A percentile compares a stretch with the other conserved stretches of the same genome.
These are phyloP conservation scores for Hepsetus odoe DNA, from an alignment of 2,113 vertebrate species.

Conservation along the genomic window DNA sequence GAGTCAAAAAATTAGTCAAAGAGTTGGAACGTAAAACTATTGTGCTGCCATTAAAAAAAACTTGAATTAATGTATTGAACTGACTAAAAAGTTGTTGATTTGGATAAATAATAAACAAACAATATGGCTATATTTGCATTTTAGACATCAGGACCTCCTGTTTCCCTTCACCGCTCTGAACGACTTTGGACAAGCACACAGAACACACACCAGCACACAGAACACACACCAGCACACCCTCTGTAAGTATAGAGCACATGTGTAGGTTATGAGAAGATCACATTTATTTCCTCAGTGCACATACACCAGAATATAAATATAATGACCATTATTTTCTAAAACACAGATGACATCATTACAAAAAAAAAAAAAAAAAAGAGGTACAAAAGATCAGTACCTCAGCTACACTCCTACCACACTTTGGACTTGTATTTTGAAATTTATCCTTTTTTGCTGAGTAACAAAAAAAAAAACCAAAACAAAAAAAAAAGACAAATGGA, in stretches of 20 bases:
- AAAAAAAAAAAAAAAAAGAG: conserved; percentile 43
- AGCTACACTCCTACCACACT: conserved; percentile 51
- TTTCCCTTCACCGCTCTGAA: too few species aligned
- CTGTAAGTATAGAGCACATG: neutral
- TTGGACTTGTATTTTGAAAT: neutral
- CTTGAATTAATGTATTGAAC: too few species aligned
- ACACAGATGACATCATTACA: conserved; percentile 50
- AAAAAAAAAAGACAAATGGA: neutral
- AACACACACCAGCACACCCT: conserved; percentile 24
- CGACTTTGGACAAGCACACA: too few species aligned
- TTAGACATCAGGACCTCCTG: too few species aligned
- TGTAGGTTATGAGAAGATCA: conserved; percentile 54
- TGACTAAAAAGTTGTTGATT: too few species aligned
- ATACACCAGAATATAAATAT: conserved; percentile 69
- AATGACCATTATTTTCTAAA: conserved; percentile 51
- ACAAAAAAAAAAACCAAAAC: neutral
- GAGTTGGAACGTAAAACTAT: too few species aligned
- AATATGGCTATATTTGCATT: too few species aligned
- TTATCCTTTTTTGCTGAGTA: neutral
- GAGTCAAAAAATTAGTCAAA: too few species aligned
- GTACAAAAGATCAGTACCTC: conserved; percentile 53
- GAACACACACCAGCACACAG: neutral
- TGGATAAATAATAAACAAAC: too few species aligned
- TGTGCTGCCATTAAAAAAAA: too few species aligned
- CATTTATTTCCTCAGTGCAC: conserved; percentile 73